Percentiles rank a stretch among this genome's conserved stretches.
These are phyloP conservation scores for Andrena minutula DNA, from an alignment of 2,888 invertebrate genomes.

Conservation along the genomic window DNA sequence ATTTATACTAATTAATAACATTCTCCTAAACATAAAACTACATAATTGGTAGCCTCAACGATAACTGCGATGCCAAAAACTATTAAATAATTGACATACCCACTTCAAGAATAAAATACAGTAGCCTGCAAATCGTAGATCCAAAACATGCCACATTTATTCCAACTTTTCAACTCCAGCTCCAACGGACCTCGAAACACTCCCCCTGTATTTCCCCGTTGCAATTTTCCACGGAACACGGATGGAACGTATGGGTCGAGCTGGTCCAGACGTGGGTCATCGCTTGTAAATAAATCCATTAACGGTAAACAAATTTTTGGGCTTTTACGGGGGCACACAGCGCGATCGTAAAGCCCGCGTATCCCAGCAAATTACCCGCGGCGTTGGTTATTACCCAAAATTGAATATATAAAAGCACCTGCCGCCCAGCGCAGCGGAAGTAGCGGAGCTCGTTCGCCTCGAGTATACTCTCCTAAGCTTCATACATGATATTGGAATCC, in stretches of 20 bases:
- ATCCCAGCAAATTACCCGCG: slow-evolving; percentile 66
- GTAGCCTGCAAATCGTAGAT: too few species aligned
- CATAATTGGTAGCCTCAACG: too few species aligned
- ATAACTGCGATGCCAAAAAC: too few species aligned
- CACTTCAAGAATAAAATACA: neutral
- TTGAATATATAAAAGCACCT: slow-evolving; percentile 80
- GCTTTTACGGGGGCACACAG: slow-evolving; percentile 1
- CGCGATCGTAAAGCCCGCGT: slow-evolving; percentile 43
- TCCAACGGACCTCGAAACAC: neutral
- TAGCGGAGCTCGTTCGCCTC: slow-evolving; percentile 25
- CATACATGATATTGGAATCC: slow-evolving; percentile 71
- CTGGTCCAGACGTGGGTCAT: neutral
- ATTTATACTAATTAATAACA: too few species aligned
- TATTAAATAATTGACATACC: neutral
- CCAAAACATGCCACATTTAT: neutral
- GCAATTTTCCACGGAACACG: neutral
- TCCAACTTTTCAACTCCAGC: neutral
- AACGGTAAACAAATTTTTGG: slow-evolving; percentile 34
- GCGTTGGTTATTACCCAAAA: slow-evolving; percentile 75
- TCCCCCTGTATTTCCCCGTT: neutral
- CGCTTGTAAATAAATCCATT: slow-evolving; percentile 1
- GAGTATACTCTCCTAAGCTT: slow-evolving; percentile 41
- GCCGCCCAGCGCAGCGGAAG: slow-evolving; percentile 62
- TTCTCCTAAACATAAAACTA: too few species aligned
- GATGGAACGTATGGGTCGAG: neutral